Evolutionary conservation across 2,888 invertebrate genomes (phyloP).

Genomic region (Lithophane semibrunnea): DNA sequence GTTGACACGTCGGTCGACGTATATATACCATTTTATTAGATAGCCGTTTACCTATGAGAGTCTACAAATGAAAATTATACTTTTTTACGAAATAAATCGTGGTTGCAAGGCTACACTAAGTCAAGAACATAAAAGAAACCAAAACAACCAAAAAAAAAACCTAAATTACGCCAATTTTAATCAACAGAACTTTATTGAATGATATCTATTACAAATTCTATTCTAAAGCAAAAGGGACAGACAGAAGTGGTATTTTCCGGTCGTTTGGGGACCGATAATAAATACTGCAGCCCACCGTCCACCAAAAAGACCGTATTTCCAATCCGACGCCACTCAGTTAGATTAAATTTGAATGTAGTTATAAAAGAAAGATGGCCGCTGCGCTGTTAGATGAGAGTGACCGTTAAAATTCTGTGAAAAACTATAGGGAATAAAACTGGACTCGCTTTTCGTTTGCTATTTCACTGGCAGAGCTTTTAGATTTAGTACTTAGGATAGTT

Average conservation of each 20-base stretch:
- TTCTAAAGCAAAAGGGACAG: slow-evolving; percentile 46
- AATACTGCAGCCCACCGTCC: slow-evolving; percentile 70
- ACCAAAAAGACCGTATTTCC: slow-evolving; percentile 75
- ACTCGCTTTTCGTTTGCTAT: slow-evolving; percentile 25
- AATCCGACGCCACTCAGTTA: slow-evolving; percentile 81
- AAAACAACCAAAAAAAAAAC: background rate
- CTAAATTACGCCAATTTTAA: slow-evolving; percentile 37
- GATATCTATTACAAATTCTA: slow-evolving; percentile 44
- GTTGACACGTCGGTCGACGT: too few species aligned
- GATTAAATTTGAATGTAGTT: slow-evolving; percentile 86
- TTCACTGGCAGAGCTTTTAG: slow-evolving; percentile 48
- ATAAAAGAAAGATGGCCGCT: slow-evolving; percentile 71
- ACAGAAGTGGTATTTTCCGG: slow-evolving; percentile 66
- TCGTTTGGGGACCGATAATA: slow-evolving; percentile 67
- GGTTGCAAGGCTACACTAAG: background rate
- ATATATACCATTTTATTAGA: too few species aligned
- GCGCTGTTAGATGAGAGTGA: slow-evolving; percentile 59
- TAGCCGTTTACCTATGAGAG: too few species aligned
- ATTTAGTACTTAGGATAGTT: slow-evolving; percentile 44
- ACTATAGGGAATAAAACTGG: slow-evolving; percentile 43
- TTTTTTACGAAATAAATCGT: background rate
- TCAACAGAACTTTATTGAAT: slow-evolving; percentile 35
- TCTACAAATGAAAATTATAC: background rate
- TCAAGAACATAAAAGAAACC: background rate
- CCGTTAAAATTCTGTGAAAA: slow-evolving; percentile 56